These are phyloP conservation scores for Marmota monax DNA, from an alignment of 2,113 vertebrate genomes.

Conservation along the genomic window DNA sequence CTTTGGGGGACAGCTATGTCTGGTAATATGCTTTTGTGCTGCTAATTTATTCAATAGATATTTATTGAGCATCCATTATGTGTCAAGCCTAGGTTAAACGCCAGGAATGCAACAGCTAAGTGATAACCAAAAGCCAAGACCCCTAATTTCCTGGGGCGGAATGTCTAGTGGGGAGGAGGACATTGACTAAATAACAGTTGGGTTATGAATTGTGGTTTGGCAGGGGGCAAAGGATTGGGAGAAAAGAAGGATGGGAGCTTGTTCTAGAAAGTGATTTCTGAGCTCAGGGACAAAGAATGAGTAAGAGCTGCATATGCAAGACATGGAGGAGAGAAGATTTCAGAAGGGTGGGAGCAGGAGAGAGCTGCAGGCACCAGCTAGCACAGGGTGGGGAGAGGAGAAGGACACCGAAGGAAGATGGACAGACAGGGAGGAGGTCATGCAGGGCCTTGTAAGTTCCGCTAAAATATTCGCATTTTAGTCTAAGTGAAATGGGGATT, in stretches of 20 bases:
- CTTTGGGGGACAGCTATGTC: not conserved
- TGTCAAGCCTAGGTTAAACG: not conserved
- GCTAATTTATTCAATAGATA: not conserved
- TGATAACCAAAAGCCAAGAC: not conserved
- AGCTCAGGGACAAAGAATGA: not conserved
- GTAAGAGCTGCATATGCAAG: not conserved
- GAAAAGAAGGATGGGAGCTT: not conserved
- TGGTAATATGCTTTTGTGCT: not conserved
- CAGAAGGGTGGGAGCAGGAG: too few species aligned
- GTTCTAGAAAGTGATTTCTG: not conserved
- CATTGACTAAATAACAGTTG: not conserved
- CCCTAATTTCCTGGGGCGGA: not conserved
- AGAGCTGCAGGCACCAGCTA: not conserved
- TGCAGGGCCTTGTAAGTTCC: not conserved
- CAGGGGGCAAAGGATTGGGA: not conserved
- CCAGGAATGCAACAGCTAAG: not conserved
- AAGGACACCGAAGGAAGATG: too few species aligned
- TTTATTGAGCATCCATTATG: not conserved
- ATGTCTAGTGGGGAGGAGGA: not conserved
- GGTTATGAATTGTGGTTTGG: not conserved
- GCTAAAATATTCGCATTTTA: not conserved
- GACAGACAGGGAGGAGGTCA: not conserved
- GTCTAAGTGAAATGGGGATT: not conserved
- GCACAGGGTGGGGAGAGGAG: not conserved
- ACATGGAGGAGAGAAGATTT: not conserved